These are phyloP conservation scores for Garra rufa DNA, from an alignment of 2,113 vertebrate genomes.

Conservation along the genomic window DNA sequence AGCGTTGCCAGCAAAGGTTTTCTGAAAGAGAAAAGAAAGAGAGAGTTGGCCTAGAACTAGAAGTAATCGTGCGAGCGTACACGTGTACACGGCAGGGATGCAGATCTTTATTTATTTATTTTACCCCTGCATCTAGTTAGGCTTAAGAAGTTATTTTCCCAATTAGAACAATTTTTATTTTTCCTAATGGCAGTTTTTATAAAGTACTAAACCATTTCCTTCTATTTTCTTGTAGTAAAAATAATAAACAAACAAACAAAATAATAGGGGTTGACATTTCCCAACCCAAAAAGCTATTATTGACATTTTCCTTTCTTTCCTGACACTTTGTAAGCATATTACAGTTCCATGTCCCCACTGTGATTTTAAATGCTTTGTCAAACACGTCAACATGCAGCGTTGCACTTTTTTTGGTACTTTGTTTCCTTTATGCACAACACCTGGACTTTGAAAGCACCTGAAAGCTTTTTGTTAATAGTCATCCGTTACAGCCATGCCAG, in stretches of 20 bases:
- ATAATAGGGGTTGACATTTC: not conserved
- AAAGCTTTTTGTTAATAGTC: not conserved
- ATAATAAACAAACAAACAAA: not conserved
- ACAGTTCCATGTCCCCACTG: not conserved
- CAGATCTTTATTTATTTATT: not conserved
- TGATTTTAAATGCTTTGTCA: constrained; percentile 9
- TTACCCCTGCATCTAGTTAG: not conserved
- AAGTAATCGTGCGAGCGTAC: not conserved
- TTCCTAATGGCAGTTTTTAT: not conserved
- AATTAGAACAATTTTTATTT: not conserved
- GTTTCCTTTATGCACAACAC: constrained; percentile 20
- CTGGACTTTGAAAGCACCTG: constrained; percentile 9
- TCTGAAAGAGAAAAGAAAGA: not conserved
- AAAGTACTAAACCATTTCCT: not conserved
- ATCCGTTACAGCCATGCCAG: constrained; percentile 5
- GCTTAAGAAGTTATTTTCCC: not conserved
- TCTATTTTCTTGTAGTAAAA: not conserved
- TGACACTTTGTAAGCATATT: not conserved
- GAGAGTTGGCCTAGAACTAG: not conserved
- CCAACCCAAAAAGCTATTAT: not conserved
- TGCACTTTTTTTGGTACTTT: not conserved
- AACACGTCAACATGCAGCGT: not conserved
- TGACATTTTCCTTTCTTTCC: not conserved
- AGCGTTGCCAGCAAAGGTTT: not conserved
- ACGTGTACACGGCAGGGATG: not conserved